phyloP scores from a whole-genome alignment of 2,797 vertebrate genomes.

The Gorsachius magnificus region DNA sequence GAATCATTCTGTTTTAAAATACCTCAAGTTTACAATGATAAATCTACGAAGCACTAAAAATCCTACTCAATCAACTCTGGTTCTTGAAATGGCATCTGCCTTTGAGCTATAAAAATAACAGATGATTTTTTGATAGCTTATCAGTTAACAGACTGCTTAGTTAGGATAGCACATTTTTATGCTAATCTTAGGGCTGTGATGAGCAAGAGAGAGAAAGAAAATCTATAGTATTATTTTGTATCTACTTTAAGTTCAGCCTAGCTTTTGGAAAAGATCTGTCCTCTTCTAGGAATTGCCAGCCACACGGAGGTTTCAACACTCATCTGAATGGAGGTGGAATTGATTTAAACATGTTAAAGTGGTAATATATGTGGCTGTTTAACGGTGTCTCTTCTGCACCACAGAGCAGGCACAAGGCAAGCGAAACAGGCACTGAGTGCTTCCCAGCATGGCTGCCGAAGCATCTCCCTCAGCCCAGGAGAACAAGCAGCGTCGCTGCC shows the following conservation, averaged over 20 bases:
- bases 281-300: slow-evolving; percentile 62
- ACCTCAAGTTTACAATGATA: slow-evolving; percentile 78
- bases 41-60: slow-evolving; percentile 76
- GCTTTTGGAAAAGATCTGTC: slow-evolving; percentile 60
- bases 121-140: slow-evolving; percentile 86
- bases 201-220: slow-evolving; percentile 55
- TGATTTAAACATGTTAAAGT: slow-evolving; percentile 55
- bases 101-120: slow-evolving; percentile 86
- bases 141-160: slow-evolving; percentile 85
- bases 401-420: not conserved
- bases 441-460: not conserved
- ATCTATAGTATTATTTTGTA: slow-evolving; percentile 66
- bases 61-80: slow-evolving; percentile 79
- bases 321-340: slow-evolving; percentile 60
- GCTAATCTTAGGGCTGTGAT: slow-evolving; percentile 79
- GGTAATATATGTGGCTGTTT: slow-evolving; percentile 43
- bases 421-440: not conserved
- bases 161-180: slow-evolving; percentile 84
- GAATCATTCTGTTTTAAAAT: slow-evolving; percentile 77
- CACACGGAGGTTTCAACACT: slow-evolving; percentile 52
- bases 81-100: slow-evolving; percentile 83
- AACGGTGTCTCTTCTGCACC: slow-evolving; percentile 19
- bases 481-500: not conserved
- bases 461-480: not conserved
- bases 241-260: slow-evolving; percentile 60